phyloP scores from a whole-genome alignment of 2,797 vertebrate genomes.

The Enteromius paludinosus region DNA sequence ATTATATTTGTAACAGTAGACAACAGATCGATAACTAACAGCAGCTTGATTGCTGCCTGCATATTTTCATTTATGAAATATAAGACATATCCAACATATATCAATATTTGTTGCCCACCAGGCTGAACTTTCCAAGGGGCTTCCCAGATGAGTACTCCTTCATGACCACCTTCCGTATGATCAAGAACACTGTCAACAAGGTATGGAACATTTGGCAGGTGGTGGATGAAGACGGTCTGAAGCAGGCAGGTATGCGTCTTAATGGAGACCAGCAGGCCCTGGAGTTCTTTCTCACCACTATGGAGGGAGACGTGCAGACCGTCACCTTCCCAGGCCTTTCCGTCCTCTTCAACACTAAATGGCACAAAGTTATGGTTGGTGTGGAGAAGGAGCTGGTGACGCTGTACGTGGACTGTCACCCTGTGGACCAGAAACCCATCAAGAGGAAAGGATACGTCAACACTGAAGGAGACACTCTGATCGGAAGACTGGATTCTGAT shows the following conservation, averaged over 20 bases:
- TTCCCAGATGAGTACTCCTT: constrained; percentile 85
- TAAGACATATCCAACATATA: background rate
- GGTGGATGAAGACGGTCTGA: constrained; percentile 78
- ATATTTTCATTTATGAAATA: background rate
- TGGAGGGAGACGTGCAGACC: constrained; percentile 80
- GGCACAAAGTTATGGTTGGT: constrained; percentile 87
- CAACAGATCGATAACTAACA: background rate
- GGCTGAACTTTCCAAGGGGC: constrained; percentile 81
- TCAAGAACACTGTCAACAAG: constrained; percentile 82
- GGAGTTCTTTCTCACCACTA: constrained; percentile 83
- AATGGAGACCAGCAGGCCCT: constrained; percentile 82
- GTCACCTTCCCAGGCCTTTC: constrained; percentile 81
- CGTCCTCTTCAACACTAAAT: constrained; percentile 84
- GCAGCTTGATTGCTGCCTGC: background rate
- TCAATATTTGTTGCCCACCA: constrained; percentile 48
- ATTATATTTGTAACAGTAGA: background rate
- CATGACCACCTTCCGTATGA: constrained; percentile 85
- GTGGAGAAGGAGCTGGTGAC: constrained; percentile 81
- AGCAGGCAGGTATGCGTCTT: constrained; percentile 81
- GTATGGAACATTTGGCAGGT: constrained; percentile 87
- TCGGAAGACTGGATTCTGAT: constrained; percentile 80
- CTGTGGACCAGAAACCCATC: constrained; percentile 80
- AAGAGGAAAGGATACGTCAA: constrained; percentile 82
- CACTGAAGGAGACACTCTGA: constrained; percentile 83
- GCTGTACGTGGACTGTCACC: constrained; percentile 83